phyloP scores from a whole-genome alignment of 2,113 vertebrate genomes.

The Scomber colias region DNA sequence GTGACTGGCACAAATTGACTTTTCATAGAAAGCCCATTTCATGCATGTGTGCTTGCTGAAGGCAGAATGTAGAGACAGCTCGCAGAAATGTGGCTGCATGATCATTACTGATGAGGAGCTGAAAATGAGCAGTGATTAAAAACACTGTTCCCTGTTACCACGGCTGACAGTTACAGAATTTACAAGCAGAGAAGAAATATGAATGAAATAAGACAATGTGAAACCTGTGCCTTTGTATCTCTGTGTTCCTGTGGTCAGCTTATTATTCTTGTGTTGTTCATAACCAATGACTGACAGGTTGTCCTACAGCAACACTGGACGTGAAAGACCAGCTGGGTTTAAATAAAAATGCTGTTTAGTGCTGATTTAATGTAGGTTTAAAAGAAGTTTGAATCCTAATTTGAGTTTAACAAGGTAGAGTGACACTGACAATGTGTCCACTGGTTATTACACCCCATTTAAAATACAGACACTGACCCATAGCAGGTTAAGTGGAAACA shows the following conservation, averaged over 20 bases:
- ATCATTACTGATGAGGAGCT: conserved; percentile 36
- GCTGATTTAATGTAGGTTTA: not conserved
- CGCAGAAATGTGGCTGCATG: conserved; percentile 25
- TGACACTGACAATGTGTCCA: conserved; percentile 23
- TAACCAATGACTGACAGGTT: not conserved
- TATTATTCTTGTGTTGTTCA: not conserved
- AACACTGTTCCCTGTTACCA: not conserved
- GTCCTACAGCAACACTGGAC: not conserved
- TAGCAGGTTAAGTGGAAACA: conserved; percentile 45
- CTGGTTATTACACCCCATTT: conserved; percentile 50
- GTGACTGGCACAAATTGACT: conserved; percentile 27
- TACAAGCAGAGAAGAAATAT: not conserved
- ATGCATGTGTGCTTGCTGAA: conserved; percentile 20
- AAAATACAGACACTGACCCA: conserved; percentile 44
- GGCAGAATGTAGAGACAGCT: conserved; percentile 1
- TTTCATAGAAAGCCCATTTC: conserved; percentile 36
- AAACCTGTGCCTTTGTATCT: not conserved
- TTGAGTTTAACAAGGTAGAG: not conserved
- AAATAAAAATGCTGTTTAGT: not conserved
- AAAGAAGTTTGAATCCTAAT: not conserved
- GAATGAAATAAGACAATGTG: not conserved
- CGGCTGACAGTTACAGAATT: not conserved
- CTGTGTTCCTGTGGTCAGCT: not conserved
- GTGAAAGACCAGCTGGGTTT: not conserved
- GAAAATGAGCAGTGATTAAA: conserved; percentile 23